Base-by-base conservation (phyloP, 2,888 invertebrate genomes). In the Patella ulyssiponensis region DNA sequence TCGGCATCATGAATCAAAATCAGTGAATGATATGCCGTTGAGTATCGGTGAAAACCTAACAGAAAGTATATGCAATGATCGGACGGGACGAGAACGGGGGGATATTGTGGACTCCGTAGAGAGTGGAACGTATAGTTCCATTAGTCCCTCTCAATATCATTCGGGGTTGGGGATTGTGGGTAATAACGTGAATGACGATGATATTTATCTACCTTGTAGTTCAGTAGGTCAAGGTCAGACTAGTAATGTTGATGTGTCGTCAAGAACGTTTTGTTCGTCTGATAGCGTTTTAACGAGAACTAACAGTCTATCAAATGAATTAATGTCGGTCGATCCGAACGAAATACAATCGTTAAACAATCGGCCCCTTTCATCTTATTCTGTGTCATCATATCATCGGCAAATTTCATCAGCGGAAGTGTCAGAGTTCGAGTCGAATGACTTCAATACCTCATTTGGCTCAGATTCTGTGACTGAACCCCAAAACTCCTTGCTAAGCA, bases 401-500 rank as follows among this genome's bases (percentile, higher is more conserved):
- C 64, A 64, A 64, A 64, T 64, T 23, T 64, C 64, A 64, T 64
- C 64, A 9, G 23, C 64, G 23, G 64, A 64, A 64, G 20, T 64
- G 64, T 64, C 52, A 7, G 69, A 70, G 20, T 23, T 52, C 23
- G 73, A 73, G 12, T 33, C 52, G 12, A 70, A 69, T 52, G 74
- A 74, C 12, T 33, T 80, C 54, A 78, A 80, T 15, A 73, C 77
- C 12, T 80, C 80, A 44, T 80, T 80, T 64, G 78, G 78, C n/a
- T 74, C 72, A 17, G 80, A 79, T 71, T 54, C 53, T 23, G 20
- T 64, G 23, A 72, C 74, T 23, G 77, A 77, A 69, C 78, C 77
- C 44, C 77, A 78, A 51, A 74, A 80, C 71, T 76, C 77, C 54
- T 79, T 81, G 75, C 74, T 83, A 64, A 86, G 86, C 77, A 85